Conservation (phyloP, 1,140 invertebrate species). For the Drosophila gunungcola region DNA sequence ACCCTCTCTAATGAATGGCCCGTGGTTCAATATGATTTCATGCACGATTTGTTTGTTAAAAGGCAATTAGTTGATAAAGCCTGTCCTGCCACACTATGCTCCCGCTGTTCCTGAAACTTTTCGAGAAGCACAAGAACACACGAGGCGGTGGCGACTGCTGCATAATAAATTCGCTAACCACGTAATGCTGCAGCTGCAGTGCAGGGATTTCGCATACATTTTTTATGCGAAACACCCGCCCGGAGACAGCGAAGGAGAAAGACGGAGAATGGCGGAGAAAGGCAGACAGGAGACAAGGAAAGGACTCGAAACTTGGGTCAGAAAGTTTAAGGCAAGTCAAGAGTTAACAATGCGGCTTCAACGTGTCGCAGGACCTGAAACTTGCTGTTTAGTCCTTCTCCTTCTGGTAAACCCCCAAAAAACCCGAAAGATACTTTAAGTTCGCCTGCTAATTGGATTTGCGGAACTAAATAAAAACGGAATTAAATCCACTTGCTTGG, state of each 20-base stretch:
- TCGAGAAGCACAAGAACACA: slow-evolving; percentile 22
- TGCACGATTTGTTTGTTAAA: slow-evolving; percentile 83
- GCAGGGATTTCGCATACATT: slow-evolving; percentile 81
- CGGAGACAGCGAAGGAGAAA: slow-evolving; percentile 30
- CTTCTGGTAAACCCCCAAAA: background rate
- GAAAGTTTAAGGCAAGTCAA: slow-evolving; percentile 82
- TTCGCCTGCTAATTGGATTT: slow-evolving; percentile 77
- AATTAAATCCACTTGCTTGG: slow-evolving; percentile 74
- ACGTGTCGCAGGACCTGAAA: slow-evolving; percentile 47
- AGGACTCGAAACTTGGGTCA: slow-evolving; percentile 58
- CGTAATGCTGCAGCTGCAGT: slow-evolving; percentile 83
- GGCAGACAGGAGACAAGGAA: slow-evolving; percentile 5
- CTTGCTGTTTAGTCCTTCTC: slow-evolving; percentile 8
- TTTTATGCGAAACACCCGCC: slow-evolving; percentile 76
- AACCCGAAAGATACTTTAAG: slow-evolving; percentile 46
- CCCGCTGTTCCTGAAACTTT: slow-evolving; percentile 13
- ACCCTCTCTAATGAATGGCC: slow-evolving; percentile 67
- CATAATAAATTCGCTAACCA: slow-evolving; percentile 83
- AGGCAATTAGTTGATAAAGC: slow-evolving; percentile 75
- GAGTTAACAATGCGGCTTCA: slow-evolving; percentile 80
- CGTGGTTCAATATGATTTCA: slow-evolving; percentile 77
- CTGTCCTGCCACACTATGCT: slow-evolving; percentile 17
- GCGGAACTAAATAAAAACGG: slow-evolving; percentile 74
- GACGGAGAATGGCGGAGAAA: background rate
- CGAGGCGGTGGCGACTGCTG: slow-evolving; percentile 63